Evolutionary conservation across 2,797 vertebrate species (phyloP).

Genomic region (Rhodeus uyekii): DNA sequence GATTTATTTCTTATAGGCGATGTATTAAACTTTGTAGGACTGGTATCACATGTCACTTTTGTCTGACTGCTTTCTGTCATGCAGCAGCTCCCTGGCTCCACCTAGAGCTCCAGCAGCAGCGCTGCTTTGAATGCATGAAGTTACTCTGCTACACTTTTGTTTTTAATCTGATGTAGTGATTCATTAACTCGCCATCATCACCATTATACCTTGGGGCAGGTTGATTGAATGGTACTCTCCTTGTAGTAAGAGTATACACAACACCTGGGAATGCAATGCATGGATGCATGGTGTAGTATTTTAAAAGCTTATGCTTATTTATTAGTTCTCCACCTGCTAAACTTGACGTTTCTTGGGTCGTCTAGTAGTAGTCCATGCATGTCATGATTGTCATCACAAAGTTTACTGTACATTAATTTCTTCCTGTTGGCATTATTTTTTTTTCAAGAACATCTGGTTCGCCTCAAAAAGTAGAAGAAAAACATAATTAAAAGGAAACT

Average conservation of each 20-base stretch:
- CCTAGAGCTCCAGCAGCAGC: constrained; percentile 13
- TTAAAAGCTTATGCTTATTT: neutral
- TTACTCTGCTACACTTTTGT: neutral
- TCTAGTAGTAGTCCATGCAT: no score
- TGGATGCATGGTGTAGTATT: neutral
- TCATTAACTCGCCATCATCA: neutral
- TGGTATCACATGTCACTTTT: neutral
- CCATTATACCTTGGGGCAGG: neutral
- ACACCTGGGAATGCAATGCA: neutral
- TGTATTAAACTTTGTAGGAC: neutral
- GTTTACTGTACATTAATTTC: no score
- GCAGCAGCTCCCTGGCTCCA: constrained; percentile 28
- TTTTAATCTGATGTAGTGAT: neutral
- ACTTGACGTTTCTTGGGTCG: neutral
- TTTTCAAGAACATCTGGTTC: neutral
- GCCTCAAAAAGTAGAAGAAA: neutral
- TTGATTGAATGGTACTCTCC: neutral
- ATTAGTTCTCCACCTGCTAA: neutral
- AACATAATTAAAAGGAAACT: neutral
- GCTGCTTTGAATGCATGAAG: neutral
- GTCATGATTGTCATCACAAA: no score
- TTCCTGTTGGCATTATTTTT: neutral
- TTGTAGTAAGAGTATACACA: neutral
- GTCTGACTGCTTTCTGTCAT: neutral
- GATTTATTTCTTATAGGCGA: neutral